Percentiles rank a stretch among this genome's conserved stretches.
phyloP scores from a whole-genome alignment of 2,888 invertebrate genomes.

The Pantelozetes paolii region DNA sequence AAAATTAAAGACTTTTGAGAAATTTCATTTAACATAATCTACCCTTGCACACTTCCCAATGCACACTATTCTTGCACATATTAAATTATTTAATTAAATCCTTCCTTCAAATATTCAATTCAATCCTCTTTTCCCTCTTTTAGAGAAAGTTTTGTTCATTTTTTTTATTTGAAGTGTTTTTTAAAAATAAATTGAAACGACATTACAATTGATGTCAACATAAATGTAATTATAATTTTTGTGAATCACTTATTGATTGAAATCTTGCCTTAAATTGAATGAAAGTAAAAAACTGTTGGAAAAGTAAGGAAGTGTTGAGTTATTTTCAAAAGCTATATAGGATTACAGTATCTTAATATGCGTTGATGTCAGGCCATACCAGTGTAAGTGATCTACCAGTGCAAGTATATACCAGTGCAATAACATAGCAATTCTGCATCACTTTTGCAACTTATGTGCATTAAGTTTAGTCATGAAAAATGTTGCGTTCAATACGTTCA shows the following conservation, averaged over 20 bases:
- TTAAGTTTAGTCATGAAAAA: constrained; percentile 27
- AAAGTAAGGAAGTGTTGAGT: neutral
- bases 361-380: constrained; percentile 17
- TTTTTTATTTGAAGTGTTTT: too few species aligned
- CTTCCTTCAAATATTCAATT: too few species aligned
- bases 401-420: too few species aligned
- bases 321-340: constrained; percentile 2
- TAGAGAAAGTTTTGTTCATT: too few species aligned
- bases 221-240: neutral
- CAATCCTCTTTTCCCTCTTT: too few species aligned
- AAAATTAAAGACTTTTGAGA: too few species aligned
- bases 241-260: constrained; percentile 6
- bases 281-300: neutral
- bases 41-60: too few species aligned
- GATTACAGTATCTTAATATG: neutral
- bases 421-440: neutral
- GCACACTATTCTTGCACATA: too few species aligned
- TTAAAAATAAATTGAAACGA: too few species aligned
- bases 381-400: neutral
- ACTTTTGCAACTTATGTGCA: constrained; percentile 8
- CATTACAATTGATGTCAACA: neutral
- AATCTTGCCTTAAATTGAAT: neutral
- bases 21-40: too few species aligned
- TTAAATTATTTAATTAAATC: too few species aligned
- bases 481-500: constrained; percentile 24